Evolutionary conservation across 1,140 invertebrate genomes (phyloP).

Genomic region (Trichogramma pretiosum): DNA sequence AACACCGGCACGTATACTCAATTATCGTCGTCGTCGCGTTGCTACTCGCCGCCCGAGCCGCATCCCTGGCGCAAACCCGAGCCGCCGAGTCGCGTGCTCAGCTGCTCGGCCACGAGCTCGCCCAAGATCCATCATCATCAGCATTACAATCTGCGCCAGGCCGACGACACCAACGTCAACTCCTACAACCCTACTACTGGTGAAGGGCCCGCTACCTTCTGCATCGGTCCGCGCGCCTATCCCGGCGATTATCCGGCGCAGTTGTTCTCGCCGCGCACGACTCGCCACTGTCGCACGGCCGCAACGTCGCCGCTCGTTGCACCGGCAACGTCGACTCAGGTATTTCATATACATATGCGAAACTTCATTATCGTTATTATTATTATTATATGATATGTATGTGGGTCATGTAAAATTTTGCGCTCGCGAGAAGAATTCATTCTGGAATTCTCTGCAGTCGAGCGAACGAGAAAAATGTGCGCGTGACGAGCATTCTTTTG

Average conservation of each 20-base stretch:
- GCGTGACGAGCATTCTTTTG: too few relatives aligned
- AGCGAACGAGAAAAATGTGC: too few relatives aligned
- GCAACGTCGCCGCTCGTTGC: slow-evolving; percentile 5
- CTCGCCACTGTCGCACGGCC: too few relatives aligned
- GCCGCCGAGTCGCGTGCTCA: slow-evolving; percentile 9
- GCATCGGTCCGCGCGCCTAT: neutral
- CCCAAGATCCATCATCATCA: neutral
- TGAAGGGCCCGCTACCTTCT: neutral
- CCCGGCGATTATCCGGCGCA: slow-evolving; percentile 1
- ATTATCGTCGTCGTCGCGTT: neutral
- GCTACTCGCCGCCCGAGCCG: neutral
- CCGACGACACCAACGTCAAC: neutral
- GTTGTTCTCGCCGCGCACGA: slow-evolving; percentile 9
- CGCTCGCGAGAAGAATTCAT: too few relatives aligned
- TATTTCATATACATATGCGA: too few relatives aligned
- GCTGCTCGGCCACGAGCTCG: neutral
- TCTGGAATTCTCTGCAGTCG: too few relatives aligned
- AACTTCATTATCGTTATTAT: too few relatives aligned
- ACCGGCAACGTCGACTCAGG: slow-evolving; percentile 11
- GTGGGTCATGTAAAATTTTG: too few relatives aligned
- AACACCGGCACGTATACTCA: slow-evolving; percentile 7
- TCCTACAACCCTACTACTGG: too few relatives aligned
- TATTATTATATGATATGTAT: too few relatives aligned
- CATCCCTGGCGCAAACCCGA: slow-evolving; percentile 12
- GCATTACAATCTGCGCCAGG: neutral